phyloP scores from a whole-genome alignment of 2,113 vertebrate genomes.

The Spermophilus dauricus region DNA sequence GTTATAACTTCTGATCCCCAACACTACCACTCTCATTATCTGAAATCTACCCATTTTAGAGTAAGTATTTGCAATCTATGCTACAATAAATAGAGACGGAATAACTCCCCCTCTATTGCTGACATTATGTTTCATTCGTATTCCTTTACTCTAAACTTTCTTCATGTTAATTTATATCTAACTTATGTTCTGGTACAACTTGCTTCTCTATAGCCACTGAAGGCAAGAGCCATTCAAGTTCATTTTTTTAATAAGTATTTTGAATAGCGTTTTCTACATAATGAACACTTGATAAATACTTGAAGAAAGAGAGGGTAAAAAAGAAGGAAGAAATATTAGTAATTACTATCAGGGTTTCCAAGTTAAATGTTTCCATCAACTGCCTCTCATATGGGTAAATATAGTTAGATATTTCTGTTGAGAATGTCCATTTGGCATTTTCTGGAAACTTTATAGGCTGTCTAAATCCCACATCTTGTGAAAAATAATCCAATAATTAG shows the following conservation, averaged over 20 bases:
- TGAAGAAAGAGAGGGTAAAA: not conserved
- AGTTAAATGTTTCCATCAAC: not conserved
- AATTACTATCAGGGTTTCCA: not conserved
- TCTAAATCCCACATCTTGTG: not conserved
- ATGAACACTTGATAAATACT: not conserved
- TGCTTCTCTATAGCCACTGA: not conserved
- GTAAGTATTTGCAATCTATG: not conserved
- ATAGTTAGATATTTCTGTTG: not conserved
- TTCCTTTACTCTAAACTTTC: not conserved
- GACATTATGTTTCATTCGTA: not conserved
- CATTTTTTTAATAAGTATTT: not conserved
- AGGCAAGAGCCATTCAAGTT: not conserved
- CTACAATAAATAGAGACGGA: not conserved
- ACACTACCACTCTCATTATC: too few relatives aligned
- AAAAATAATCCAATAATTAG: not conserved
- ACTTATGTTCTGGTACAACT: not conserved
- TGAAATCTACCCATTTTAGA: not conserved
- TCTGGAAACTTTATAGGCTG: not conserved
- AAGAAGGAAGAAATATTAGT: not conserved
- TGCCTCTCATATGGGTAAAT: not conserved
- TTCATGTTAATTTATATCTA: not conserved
- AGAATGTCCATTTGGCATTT: not conserved
- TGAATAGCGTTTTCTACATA: not conserved
- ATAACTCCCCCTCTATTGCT: not conserved
- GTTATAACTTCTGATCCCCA: not conserved